phyloP scores from a whole-genome alignment of 2,888 invertebrate species.

The Synergus japonicus region DNA sequence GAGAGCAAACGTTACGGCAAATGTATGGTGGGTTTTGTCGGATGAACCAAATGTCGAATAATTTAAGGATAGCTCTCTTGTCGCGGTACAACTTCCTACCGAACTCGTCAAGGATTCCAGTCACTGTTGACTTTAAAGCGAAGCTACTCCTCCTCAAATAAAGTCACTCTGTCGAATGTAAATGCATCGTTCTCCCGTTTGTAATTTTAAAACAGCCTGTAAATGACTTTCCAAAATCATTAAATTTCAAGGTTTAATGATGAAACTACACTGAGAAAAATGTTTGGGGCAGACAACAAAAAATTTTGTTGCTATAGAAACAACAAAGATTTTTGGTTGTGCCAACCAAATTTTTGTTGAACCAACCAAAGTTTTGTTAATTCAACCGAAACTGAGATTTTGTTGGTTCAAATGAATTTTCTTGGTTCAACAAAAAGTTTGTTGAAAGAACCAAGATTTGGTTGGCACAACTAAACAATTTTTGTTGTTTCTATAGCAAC shows the following conservation, averaged over 20 bases:
- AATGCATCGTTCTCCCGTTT: constrained; percentile 14
- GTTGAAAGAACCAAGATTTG: too few relatives aligned
- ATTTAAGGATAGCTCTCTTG: constrained; percentile 53
- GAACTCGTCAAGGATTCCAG: constrained; percentile 37
- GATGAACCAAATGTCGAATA: constrained; percentile 55
- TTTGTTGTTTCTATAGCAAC: too few relatives aligned
- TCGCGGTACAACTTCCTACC: constrained; percentile 16
- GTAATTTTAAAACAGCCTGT: constrained; percentile 26
- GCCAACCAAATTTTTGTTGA: too few relatives aligned
- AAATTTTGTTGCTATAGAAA: too few relatives aligned
- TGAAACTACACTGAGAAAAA: too few relatives aligned
- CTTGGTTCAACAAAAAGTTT: too few relatives aligned
- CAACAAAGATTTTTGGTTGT: too few relatives aligned
- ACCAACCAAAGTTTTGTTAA: too few relatives aligned
- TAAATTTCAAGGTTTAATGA: not conserved
- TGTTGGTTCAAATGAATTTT: too few relatives aligned
- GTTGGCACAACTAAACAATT: too few relatives aligned
- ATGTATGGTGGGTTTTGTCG: constrained; percentile 47
- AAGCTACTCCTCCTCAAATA: constrained; percentile 19
- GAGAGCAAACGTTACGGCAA: constrained; percentile 58
- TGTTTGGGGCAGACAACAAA: too few relatives aligned
- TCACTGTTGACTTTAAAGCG: constrained; percentile 35
- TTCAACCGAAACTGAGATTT: too few relatives aligned
- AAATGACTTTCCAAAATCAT: not conserved
- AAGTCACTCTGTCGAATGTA: constrained; percentile 11